These are phyloP conservation scores for Chloroceryle amazona DNA, from an alignment of 2,797 vertebrate species.

Conservation along the genomic window DNA sequence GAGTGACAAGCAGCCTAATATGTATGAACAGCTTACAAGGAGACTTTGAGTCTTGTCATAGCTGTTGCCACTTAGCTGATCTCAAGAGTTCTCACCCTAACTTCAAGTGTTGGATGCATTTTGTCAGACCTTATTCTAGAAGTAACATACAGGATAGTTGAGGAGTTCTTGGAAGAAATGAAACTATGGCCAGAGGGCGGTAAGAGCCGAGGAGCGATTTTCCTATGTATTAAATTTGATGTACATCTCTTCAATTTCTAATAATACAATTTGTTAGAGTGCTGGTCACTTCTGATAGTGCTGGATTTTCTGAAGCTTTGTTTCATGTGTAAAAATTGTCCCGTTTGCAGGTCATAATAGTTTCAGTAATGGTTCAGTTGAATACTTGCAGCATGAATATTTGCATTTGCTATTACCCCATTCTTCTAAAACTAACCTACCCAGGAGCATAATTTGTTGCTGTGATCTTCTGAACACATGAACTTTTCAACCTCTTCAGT, in stretches of 20 bases:
- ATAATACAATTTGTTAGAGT: background rate
- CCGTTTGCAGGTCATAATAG: background rate
- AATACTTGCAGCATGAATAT: too few species aligned
- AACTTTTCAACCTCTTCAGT: too few species aligned
- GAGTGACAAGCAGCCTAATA: slow-evolving; percentile 24
- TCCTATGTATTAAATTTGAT: background rate
- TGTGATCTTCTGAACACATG: too few species aligned
- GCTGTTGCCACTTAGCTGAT: background rate
- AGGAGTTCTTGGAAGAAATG: background rate
- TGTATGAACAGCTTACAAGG: background rate
- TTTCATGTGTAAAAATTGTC: background rate
- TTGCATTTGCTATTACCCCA: too few species aligned
- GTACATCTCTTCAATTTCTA: background rate
- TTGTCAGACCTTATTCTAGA: background rate
- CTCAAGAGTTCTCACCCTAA: background rate
- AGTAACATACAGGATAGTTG: background rate
- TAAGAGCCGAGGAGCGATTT: background rate
- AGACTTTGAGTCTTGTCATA: background rate
- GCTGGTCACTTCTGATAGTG: background rate
- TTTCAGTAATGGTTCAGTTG: background rate
- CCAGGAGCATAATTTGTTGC: too few species aligned
- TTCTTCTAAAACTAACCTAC: too few species aligned
- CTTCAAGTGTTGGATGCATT: background rate
- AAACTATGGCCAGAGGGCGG: background rate
- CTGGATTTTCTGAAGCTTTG: background rate